Conservation (phyloP, 2,113 vertebrate genomes). For the Varanus komodoensis region DNA sequence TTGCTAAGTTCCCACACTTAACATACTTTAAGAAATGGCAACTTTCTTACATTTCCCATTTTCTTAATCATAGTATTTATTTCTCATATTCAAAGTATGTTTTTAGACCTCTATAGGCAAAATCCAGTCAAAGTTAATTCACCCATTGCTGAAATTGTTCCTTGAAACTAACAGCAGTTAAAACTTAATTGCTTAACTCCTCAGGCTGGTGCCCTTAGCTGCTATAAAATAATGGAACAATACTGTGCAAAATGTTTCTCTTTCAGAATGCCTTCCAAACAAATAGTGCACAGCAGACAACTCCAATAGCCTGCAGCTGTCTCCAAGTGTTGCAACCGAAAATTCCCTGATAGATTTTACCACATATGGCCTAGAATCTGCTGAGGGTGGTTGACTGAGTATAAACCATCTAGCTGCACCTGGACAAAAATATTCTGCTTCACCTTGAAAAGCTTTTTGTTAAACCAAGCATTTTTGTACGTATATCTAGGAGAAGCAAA, state of each 20-base stretch:
- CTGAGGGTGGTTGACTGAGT: background rate
- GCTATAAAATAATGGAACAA: background rate
- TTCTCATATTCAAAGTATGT: background rate
- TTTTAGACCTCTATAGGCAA: background rate
- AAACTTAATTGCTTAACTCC: background rate
- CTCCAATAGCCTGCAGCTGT: background rate
- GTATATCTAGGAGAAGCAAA: background rate
- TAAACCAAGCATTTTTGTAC: background rate
- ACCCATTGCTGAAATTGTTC: background rate
- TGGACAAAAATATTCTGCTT: background rate
- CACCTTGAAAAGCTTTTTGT: background rate
- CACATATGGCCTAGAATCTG: constrained; percentile 8
- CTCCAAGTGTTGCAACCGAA: background rate
- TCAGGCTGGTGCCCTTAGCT: too few species aligned
- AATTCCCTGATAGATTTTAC: background rate
- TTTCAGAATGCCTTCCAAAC: background rate
- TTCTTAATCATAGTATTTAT: background rate
- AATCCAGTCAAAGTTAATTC: background rate
- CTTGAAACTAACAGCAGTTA: background rate
- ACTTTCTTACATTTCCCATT: background rate
- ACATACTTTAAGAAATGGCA: too few species aligned
- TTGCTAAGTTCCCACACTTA: too few species aligned
- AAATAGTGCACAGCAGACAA: background rate
- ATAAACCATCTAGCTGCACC: background rate
- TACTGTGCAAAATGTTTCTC: background rate